phyloP scores from a whole-genome alignment of 2,797 vertebrate genomes.

The Garrulus glandarius region DNA sequence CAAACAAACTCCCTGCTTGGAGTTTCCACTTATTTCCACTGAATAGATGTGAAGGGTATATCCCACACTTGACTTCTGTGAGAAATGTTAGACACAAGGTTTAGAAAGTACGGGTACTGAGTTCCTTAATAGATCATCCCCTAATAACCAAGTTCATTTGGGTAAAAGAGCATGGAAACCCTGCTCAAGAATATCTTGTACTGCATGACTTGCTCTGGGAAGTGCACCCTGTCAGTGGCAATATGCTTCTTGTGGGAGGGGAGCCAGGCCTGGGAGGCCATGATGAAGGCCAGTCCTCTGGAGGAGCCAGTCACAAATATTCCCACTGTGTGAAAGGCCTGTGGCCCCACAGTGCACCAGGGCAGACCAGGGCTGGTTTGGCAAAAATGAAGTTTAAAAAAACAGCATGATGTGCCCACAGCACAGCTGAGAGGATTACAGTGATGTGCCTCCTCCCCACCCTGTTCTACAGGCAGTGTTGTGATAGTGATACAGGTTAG shows the following conservation, averaged over 20 bases:
- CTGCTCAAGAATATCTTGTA: not conserved
- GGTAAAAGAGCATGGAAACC: not conserved
- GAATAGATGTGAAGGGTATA: not conserved
- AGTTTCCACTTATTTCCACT: not conserved
- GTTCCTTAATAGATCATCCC: not conserved
- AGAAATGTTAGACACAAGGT: not conserved
- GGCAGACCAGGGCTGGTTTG: not conserved
- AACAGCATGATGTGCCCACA: not conserved
- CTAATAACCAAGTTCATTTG: not conserved
- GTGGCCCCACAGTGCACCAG: not conserved
- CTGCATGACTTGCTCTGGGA: not conserved
- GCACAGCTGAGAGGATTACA: not conserved
- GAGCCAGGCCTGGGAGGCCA: not conserved
- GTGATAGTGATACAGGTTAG: not conserved
- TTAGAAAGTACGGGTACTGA: not conserved
- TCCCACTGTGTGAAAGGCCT: not conserved
- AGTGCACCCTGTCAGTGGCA: not conserved
- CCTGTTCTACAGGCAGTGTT: not conserved
- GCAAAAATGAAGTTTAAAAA: not conserved
- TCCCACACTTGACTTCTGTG: not conserved
- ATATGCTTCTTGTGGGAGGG: not conserved
- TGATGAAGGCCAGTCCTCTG: accelerated
- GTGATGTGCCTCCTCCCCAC: not conserved
- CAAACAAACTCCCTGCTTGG: too few species aligned
- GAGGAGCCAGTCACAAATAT: not conserved